phyloP scores from a whole-genome alignment of 2,797 vertebrate species.

The Pseudopleuronectes americanus region DNA sequence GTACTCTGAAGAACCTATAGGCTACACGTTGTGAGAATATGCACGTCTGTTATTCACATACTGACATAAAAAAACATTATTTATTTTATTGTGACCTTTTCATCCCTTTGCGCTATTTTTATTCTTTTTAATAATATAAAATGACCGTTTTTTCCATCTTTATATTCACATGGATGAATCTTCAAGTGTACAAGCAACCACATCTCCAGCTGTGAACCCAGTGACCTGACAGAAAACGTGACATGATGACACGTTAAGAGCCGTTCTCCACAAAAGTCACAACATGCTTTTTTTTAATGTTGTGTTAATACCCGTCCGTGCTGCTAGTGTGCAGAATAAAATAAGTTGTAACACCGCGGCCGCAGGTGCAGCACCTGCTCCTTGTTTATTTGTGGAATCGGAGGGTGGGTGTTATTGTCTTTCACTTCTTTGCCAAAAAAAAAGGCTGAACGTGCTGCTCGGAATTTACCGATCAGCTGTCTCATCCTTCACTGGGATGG shows the following conservation, averaged over 20 bases:
- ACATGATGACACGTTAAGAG: background rate
- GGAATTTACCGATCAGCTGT: slow-evolving; percentile 57
- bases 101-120: no score
- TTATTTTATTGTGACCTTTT: no score
- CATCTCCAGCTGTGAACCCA: background rate
- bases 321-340: slow-evolving; percentile 40
- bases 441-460: slow-evolving; percentile 51
- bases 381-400: slow-evolving; percentile 9
- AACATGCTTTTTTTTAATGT: slow-evolving; percentile 9
- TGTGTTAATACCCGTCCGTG: slow-evolving; percentile 4
- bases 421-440: slow-evolving; percentile 31
- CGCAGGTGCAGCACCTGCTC: slow-evolving; percentile 51
- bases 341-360: slow-evolving; percentile 28
- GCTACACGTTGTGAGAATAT: no score
- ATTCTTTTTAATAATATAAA: background rate
- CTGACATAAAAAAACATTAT: no score
- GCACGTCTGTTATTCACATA: no score
- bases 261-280: background rate
- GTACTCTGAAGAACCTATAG: no score
- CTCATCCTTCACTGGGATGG: slow-evolving; percentile 53
- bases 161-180: background rate
- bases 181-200: no score
- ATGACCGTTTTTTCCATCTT: background rate
- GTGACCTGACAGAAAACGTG: background rate
- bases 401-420: slow-evolving; percentile 44